Evolutionary conservation across 2,113 vertebrate genomes (phyloP), one percentile per base, ranked within the genome.

Genomic region (Equus quagga): DNA sequence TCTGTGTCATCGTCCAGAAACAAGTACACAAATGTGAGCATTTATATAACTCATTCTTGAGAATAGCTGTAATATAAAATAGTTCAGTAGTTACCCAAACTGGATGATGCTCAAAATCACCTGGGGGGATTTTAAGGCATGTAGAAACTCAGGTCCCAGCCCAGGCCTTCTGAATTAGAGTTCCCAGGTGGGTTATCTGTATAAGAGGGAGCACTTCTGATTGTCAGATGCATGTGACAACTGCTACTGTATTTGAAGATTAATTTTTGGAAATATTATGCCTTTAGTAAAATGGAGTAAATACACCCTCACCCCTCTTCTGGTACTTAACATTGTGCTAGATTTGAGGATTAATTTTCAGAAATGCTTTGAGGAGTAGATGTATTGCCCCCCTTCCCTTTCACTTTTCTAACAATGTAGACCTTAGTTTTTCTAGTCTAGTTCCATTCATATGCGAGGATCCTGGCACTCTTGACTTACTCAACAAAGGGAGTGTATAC

Each of bases 271-370:
- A 85, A 85, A 62, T 67, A 6, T 36, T 83, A 65, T 46, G 1
- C 9, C 12, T n/a, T 83, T 65, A 64, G 33, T 83, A 90, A 75
- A 65, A n/a, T 54, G 9, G 33, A 36, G 3, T 51, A 67, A 94
- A 89, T 75, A 85, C 3, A 19, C 17, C 36, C 3, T 26, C 2
- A 6, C 24, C 1, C 14, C 0, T 72, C 6, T 73, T 46, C 13
- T 64, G 8, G 24, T 23, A 58, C 10, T 85, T 94, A 73, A 67
- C 5, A 44, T 80, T 80, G n/a, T 82, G 28, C 18, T 36, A 28
- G 13, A n/a, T 36, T 78, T 67, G 19, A 94, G 41, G 49, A 78
- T 64, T 85, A 85, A 44, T 54, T 89, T 91, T 96, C 56, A 89
- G 58, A 93, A 90, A 54, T 85, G 1, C 14, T 56, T 31, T 60